These are phyloP conservation scores for Pterostichus madidus DNA, from an alignment of 2,888 invertebrate species.

Conservation along the genomic window DNA sequence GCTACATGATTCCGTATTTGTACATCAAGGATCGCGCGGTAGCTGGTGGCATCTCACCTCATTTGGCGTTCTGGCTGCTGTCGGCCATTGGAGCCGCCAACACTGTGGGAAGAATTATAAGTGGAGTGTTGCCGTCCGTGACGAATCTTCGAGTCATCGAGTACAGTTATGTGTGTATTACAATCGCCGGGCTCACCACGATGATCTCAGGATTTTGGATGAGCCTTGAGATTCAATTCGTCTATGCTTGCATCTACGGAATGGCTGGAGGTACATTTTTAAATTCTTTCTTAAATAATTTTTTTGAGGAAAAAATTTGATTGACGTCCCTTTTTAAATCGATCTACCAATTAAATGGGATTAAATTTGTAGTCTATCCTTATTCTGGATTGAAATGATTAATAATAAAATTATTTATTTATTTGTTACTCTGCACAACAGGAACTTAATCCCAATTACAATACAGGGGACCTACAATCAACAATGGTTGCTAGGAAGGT, in stretches of 20 bases:
- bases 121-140: slow-evolving; percentile 82
- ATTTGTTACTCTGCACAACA: no score
- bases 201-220: slow-evolving; percentile 79
- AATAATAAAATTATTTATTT: no score
- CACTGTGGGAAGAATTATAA: slow-evolving; percentile 83
- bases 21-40: slow-evolving; percentile 81
- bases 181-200: slow-evolving; percentile 83
- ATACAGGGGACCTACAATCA: no score
- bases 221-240: slow-evolving; percentile 79
- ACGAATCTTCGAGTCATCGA: slow-evolving; percentile 82
- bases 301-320: no score
- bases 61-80: slow-evolving; percentile 80
- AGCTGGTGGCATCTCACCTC: slow-evolving; percentile 75
- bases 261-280: slow-evolving; percentile 82
- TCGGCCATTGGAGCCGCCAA: slow-evolving; percentile 87
- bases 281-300: no score
- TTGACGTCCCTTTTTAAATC: no score
- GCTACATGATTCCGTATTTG: slow-evolving; percentile 89
- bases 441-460: no score
- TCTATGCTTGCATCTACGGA: slow-evolving; percentile 83
- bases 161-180: slow-evolving; percentile 84
- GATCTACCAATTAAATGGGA: no score
- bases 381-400: no score
- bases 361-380: no score
- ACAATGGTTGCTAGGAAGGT: no score